A percentile compares a stretch with the other conserved stretches of the same genome.
phyloP scores from a whole-genome alignment of 2,113 vertebrate genomes.

The Cochlearius cochlearius region DNA sequence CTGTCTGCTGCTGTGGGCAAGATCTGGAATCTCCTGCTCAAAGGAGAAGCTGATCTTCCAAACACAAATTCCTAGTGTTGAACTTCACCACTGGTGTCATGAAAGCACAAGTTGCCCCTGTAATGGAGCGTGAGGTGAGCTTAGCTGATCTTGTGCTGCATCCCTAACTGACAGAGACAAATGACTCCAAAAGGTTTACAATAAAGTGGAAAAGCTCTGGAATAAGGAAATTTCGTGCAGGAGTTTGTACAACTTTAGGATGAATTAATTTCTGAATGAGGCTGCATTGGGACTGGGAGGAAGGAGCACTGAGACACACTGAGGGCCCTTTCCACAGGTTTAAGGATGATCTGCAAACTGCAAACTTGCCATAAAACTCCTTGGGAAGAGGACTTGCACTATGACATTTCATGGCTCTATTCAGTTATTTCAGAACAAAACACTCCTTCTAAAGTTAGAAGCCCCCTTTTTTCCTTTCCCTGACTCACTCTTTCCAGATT shows the following conservation, averaged over 20 bases:
- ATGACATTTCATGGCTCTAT: background rate
- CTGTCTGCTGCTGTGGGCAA: background rate
- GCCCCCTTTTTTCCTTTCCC: background rate
- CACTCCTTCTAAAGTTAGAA: background rate
- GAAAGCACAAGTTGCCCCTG: background rate
- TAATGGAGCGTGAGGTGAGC: background rate
- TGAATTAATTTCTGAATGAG: background rate
- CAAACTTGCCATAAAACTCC: background rate
- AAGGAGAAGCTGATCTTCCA: background rate
- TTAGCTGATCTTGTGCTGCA: background rate
- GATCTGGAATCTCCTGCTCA: background rate
- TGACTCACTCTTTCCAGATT: background rate
- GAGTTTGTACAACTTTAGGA: background rate
- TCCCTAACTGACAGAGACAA: background rate
- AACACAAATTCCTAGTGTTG: background rate
- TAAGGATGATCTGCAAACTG: background rate
- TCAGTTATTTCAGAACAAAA: background rate
- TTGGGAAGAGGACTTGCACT: background rate
- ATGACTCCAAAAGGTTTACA: background rate
- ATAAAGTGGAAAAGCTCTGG: background rate
- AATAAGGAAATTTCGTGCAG: background rate
- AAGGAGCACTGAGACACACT: background rate
- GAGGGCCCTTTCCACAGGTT: background rate
- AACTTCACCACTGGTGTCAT: background rate
- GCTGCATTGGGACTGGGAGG: background rate